Percentiles rank a stretch among this genome's conserved stretches.
Conservation (phyloP, 2,113 vertebrate genomes). For the Fulica atra region DNA sequence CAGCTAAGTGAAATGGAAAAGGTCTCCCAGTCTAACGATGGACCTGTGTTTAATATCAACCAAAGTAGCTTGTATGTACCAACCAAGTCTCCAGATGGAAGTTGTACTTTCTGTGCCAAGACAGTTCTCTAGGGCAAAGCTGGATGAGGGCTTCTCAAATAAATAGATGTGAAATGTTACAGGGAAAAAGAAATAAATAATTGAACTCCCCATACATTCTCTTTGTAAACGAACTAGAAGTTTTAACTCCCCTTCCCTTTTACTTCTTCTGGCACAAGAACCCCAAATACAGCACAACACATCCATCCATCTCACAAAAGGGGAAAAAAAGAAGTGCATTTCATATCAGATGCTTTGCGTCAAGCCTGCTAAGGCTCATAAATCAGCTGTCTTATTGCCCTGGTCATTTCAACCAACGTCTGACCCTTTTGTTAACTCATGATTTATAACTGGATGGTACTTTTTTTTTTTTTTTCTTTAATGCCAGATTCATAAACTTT, state of each 20-base stretch:
- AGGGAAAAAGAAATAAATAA: background rate
- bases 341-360: conserved; percentile 37
- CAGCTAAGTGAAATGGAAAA: background rate
- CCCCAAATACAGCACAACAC: background rate
- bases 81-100: conserved; percentile 38
- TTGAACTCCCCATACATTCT: background rate
- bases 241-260: background rate
- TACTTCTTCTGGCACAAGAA: background rate
- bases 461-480: conserved; percentile 32
- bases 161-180: background rate
- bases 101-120: background rate
- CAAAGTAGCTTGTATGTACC: background rate
- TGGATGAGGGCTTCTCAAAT: conserved; percentile 22
- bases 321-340: background rate
- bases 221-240: background rate
- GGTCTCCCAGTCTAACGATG: background rate
- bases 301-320: conserved; percentile 42
- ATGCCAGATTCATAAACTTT: conserved; percentile 73
- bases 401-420: conserved; percentile 59
- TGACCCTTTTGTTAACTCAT: conserved; percentile 61
- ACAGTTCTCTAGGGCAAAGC: background rate
- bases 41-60: background rate
- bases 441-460: conserved; percentile 70
- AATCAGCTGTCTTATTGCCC: conserved; percentile 60
- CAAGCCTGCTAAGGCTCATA: conserved; percentile 47